phyloP scores from a whole-genome alignment of 1,140 invertebrate genomes.

The Apolygus lucorum region DNA sequence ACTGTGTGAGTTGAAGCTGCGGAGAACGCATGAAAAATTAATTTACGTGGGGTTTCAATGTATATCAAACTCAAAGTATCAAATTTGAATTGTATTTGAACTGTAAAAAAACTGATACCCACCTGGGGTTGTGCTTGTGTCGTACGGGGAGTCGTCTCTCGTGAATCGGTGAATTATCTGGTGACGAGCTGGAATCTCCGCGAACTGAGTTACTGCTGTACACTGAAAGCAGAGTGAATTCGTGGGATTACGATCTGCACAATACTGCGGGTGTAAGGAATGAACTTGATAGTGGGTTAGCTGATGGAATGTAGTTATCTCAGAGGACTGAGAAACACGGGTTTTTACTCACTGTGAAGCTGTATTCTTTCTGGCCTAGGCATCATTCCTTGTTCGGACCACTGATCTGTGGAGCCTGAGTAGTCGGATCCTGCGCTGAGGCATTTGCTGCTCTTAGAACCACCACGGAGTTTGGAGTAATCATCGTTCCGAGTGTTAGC shows the following conservation, averaged over 20 bases:
- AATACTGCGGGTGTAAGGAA: too few relatives aligned
- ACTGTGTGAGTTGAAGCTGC: too few relatives aligned
- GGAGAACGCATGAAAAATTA: too few relatives aligned
- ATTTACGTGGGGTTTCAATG: too few relatives aligned
- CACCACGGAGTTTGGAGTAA: slow-evolving; percentile 28
- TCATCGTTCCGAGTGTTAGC: slow-evolving; percentile 29
- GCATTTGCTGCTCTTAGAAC: slow-evolving; percentile 28
- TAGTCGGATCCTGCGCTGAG: slow-evolving; percentile 31
- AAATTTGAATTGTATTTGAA: too few relatives aligned
- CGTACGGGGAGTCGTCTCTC: slow-evolving; percentile 28
- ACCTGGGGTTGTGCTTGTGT: slow-evolving; percentile 33
- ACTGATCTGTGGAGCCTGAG: slow-evolving; percentile 33
- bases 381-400: slow-evolving; percentile 30
- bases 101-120: too few relatives aligned
- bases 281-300: too few relatives aligned
- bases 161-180: slow-evolving; percentile 30
- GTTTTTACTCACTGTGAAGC: slow-evolving; percentile 30
- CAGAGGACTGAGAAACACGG: too few relatives aligned
- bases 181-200: slow-evolving; percentile 33
- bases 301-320: too few relatives aligned
- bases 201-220: slow-evolving; percentile 11
- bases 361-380: slow-evolving; percentile 27
- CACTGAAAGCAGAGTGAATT: slow-evolving; percentile 14
- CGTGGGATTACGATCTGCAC: too few relatives aligned
- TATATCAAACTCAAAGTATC: too few relatives aligned